phyloP scores from a whole-genome alignment of 2,888 invertebrate genomes.

The Leptinotarsa haldemani region DNA sequence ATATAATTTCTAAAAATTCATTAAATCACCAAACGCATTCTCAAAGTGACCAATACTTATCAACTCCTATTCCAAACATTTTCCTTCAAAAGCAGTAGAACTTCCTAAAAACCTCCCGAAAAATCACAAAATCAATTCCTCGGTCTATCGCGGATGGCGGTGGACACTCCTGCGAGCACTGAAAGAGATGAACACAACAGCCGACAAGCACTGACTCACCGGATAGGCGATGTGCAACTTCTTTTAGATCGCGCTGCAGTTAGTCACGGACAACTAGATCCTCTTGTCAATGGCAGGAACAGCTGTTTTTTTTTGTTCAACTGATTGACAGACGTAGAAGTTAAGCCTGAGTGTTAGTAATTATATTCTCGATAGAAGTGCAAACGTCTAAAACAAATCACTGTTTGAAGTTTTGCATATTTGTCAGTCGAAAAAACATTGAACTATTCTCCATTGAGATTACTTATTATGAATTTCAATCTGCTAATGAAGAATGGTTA shows the following conservation, averaged over 20 bases:
- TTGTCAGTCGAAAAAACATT: not conserved
- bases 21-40: not conserved
- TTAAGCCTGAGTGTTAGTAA: not conserved
- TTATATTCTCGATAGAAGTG: not conserved
- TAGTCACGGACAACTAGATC: constrained; percentile 34
- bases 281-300: constrained; percentile 29
- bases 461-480: too few relatives aligned
- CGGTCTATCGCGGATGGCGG: constrained; percentile 26
- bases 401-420: not conserved
- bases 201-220: constrained; percentile 59
- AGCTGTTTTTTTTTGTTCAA: constrained; percentile 33
- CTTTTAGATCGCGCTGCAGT: constrained; percentile 33
- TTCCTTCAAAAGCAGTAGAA: not conserved
- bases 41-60: not conserved
- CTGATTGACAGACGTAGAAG: constrained; percentile 20
- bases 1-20: not conserved
- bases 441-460: not conserved
- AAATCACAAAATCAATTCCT: constrained; percentile 19
- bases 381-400: not conserved
- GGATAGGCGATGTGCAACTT: constrained; percentile 37
- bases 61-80: not conserved
- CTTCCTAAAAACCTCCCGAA: not conserved
- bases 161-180: constrained; percentile 22
- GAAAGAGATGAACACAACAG: constrained; percentile 53
- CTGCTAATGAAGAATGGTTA: too few relatives aligned